phyloP scores from a whole-genome alignment of 2,888 invertebrate genomes.

The Meganola albula region DNA sequence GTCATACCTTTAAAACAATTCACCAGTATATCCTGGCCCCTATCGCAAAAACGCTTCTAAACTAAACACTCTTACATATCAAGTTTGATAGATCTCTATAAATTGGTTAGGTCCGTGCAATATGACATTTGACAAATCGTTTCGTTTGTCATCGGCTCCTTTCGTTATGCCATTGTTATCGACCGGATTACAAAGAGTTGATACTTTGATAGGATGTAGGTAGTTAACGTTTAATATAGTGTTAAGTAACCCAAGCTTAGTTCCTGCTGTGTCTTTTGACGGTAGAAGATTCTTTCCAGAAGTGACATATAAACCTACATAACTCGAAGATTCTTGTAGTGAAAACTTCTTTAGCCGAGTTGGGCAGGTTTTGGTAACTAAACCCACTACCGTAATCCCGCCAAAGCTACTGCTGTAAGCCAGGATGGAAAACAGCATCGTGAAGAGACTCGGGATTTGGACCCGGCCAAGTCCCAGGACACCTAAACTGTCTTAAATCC shows the following conservation, averaged over 20 bases:
- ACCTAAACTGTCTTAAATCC: too few species aligned
- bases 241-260: neutral
- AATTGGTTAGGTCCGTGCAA: slow-evolving; percentile 3
- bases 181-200: slow-evolving; percentile 19
- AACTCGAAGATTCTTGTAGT: too few species aligned
- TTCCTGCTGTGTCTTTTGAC: neutral
- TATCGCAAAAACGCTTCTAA: neutral
- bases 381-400: too few species aligned
- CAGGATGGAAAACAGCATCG: too few species aligned
- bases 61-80: neutral
- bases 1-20: slow-evolving; percentile 3
- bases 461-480: too few species aligned
- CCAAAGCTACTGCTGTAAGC: too few species aligned
- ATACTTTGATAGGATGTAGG: slow-evolving; percentile 16
- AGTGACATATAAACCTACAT: too few species aligned
- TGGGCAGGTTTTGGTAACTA: too few species aligned
- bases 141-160: slow-evolving; percentile 24
- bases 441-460: too few species aligned
- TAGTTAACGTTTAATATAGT: slow-evolving; percentile 4
- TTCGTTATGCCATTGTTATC: slow-evolving; percentile 25
- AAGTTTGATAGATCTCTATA: neutral
- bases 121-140: slow-evolving; percentile 37
- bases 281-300: neutral
- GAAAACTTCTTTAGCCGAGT: too few species aligned
- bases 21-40: slow-evolving; percentile 2